These are phyloP conservation scores for Caloenas nicobarica DNA, from an alignment of 2,113 vertebrate genomes.

Conservation along the genomic window DNA sequence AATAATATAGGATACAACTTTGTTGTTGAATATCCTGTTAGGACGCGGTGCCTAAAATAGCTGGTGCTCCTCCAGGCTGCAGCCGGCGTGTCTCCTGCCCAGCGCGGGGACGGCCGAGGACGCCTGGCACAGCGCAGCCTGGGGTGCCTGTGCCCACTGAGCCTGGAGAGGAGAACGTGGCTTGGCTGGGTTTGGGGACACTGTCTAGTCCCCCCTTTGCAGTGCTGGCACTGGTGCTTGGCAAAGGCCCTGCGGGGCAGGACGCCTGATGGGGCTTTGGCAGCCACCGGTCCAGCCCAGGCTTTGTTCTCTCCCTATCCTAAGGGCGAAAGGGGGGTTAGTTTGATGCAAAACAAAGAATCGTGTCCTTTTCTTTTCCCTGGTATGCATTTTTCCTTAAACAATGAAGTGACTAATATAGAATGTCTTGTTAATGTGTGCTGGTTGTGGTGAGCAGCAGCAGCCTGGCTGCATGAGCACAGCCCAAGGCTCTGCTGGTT, in stretches of 20 bases:
- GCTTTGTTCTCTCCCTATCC: not conserved
- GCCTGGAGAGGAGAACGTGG: not conserved
- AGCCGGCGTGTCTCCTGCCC: not conserved
- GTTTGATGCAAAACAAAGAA: not conserved
- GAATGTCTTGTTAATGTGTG: not conserved
- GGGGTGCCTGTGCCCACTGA: not conserved
- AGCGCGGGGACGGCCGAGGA: accelerated
- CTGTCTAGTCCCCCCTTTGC: not conserved
- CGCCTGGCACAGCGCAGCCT: accelerated
- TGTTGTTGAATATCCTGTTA: not conserved
- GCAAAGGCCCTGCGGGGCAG: not conserved
- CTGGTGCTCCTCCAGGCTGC: not conserved
- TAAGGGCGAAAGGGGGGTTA: not conserved
- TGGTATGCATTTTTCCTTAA: constrained; percentile 13
- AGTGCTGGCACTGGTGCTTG: not conserved
- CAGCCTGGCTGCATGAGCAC: not conserved
- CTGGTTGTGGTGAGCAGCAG: not conserved
- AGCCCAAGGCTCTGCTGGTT: not conserved
- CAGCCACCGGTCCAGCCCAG: not conserved
- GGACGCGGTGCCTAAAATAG: not conserved
- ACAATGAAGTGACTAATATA: not conserved
- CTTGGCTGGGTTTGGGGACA: not conserved
- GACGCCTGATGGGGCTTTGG: not conserved
- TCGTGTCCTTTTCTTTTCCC: not conserved
- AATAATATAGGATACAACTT: not conserved